phyloP scores from a whole-genome alignment of 2,888 invertebrate genomes.

The Temnothorax ravouxi region DNA sequence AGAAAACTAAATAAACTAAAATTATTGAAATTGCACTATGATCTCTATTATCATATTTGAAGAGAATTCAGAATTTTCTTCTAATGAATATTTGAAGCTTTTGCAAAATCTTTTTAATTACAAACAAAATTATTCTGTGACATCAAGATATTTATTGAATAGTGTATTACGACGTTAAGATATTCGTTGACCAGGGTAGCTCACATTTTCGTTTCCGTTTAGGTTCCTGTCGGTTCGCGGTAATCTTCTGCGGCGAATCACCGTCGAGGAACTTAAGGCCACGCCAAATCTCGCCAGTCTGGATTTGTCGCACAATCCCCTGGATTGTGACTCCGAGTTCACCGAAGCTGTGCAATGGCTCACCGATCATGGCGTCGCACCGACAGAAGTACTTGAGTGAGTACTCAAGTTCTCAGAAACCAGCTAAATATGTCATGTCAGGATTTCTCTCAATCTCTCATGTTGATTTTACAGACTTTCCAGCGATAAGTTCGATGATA shows the following conservation, averaged over 20 bases:
- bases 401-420: not conserved
- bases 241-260: constrained; percentile 85
- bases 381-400: constrained; percentile 84
- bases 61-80: not conserved
- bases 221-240: constrained; percentile 83
- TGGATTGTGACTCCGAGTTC: constrained; percentile 91
- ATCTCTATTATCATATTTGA: not conserved
- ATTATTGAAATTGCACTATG: too few species aligned
- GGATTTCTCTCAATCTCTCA: not conserved
- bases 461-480: constrained; percentile 64
- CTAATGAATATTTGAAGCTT: not conserved
- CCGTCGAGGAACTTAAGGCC: constrained; percentile 88
- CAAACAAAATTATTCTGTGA: not conserved
- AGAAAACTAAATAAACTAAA: too few species aligned
- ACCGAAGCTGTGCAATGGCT: constrained; percentile 90
- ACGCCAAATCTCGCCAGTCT: constrained; percentile 88
- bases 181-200: not conserved
- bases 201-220: not conserved
- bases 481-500: constrained; percentile 73
- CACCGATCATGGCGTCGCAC: constrained; percentile 88
- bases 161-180: not conserved
- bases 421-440: not conserved
- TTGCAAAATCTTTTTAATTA: not conserved
- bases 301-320: constrained; percentile 90
- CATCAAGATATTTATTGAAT: not conserved